A percentile compares a stretch with the other conserved stretches of the same genome.
phyloP scores from a whole-genome alignment of 1,140 invertebrate species.

The Macrobrachium rosenbergii region DNA sequence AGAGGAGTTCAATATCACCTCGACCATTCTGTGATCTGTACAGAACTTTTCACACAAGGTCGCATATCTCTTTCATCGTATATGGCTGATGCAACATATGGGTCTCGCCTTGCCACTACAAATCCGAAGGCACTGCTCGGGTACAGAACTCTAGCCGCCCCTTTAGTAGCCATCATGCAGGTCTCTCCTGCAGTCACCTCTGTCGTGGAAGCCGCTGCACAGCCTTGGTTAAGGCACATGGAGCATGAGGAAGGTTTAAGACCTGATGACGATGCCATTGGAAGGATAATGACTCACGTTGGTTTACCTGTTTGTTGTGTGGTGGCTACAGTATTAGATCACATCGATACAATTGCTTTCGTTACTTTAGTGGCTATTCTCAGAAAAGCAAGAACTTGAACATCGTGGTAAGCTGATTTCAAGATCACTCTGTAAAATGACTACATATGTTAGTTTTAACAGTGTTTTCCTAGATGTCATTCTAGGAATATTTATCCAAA shows the following conservation, averaged over 20 bases:
- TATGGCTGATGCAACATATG: slow-evolving; percentile 54
- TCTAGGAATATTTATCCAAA: too few species aligned
- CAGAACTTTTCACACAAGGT: slow-evolving; percentile 57
- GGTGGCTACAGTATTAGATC: background rate
- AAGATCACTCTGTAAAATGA: slow-evolving; percentile 4
- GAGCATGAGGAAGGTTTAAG: slow-evolving; percentile 50
- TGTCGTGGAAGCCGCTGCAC: slow-evolving; percentile 44
- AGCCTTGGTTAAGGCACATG: slow-evolving; percentile 62
- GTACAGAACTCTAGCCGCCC: slow-evolving; percentile 44
- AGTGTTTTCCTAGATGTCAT: too few species aligned
- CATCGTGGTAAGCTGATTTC: background rate
- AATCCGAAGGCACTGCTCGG: slow-evolving; percentile 41
- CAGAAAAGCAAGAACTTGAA: background rate
- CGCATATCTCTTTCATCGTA: slow-evolving; percentile 41
- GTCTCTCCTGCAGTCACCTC: slow-evolving; percentile 24
- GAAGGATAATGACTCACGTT: slow-evolving; percentile 5
- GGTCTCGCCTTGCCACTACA: slow-evolving; percentile 17
- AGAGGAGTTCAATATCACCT: slow-evolving; percentile 48
- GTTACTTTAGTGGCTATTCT: background rate
- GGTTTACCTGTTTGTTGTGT: slow-evolving; percentile 37
- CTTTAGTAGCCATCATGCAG: slow-evolving; percentile 57
- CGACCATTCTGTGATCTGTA: slow-evolving; percentile 58
- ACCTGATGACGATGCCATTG: slow-evolving; percentile 12
- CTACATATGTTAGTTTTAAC: background rate
- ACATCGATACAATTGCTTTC: background rate